Base-by-base conservation (phyloP, 1,140 invertebrate species). In the Drosophila setifemur region DNA sequence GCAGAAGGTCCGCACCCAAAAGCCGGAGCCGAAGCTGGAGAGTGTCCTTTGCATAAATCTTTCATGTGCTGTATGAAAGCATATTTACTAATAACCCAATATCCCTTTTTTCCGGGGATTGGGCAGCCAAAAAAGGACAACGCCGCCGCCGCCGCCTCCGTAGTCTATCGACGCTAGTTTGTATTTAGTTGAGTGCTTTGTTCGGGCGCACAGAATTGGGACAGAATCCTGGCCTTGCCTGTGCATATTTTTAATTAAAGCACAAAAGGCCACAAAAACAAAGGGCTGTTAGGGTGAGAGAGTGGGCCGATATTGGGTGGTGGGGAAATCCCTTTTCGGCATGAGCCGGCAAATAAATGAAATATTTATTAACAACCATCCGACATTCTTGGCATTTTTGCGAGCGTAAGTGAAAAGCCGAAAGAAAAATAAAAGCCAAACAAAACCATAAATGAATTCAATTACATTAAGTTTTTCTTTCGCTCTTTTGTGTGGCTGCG, bases 381-480 rank as follows among this genome's bases (percentile, higher is more conserved):
- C 74, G 66, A 79, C 70, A 83, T 83, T 83, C 81, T 85, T 79
- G 42, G 70, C 79, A 86, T 73, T 67, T 78, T 78, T 74, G 52
- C 71, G 49, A 69, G 78, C 58, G 78, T 67, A 78, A 85, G 70
- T 79, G 58, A 74, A 83, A 63, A 54, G 53, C 73, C 49, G 28
- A 52, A 66, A 42, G 58, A 53, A 73, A 61, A 53, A 57, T 49
- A 49, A 63, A 81, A 58, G 69, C 78, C 81, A 85, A 85, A 81
- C 81, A 85, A 86, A 85, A 68, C 79, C 79, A 85, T 85, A 86
- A 85, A 85, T 85, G 79, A 86, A 85, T 85, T 85, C 79, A 85
- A 85, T 85, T 85, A 85, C 79, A 85, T 85, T 85, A 85, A 86
- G 75, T 85, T 85, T 83, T 68, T 67, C 67, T 52, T 33, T 76